phyloP scores from a whole-genome alignment of 1,140 invertebrate genomes.

The Chrysomallon squamiferum region DNA sequence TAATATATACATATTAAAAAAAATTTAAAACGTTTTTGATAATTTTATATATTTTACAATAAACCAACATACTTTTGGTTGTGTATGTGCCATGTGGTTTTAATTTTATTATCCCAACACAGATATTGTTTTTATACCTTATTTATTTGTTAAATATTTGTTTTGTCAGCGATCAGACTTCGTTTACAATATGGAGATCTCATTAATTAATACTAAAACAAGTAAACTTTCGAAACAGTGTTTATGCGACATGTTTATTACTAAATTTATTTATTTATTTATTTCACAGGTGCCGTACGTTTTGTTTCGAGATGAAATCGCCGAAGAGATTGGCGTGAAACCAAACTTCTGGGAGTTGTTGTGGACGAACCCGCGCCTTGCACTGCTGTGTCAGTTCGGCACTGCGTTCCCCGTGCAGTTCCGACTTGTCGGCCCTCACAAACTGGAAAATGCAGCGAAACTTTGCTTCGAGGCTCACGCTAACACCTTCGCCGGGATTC shows the following conservation, averaged over 20 bases:
- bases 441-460: too few relatives aligned
- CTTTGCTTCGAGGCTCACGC: too few relatives aligned
- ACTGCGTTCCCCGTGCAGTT: neutral
- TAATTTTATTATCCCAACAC: neutral
- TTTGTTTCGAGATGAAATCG: neutral
- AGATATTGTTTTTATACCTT: too few relatives aligned
- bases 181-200: too few relatives aligned
- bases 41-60: neutral
- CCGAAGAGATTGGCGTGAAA: neutral
- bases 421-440: neutral
- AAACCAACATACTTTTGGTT: neutral
- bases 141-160: too few relatives aligned
- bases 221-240: too few relatives aligned
- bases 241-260: too few relatives aligned
- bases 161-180: too few relatives aligned
- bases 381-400: neutral
- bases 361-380: neutral
- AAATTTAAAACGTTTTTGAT: neutral
- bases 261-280: too few relatives aligned
- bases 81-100: neutral
- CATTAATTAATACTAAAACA: too few relatives aligned
- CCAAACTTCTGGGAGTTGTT: neutral
- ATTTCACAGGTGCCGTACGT: conserved; percentile 1
- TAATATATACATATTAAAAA: neutral
- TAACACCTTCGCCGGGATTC: too few relatives aligned